phyloP scores from a whole-genome alignment of 2,797 vertebrate species.

The Rallus crepitans region DNA sequence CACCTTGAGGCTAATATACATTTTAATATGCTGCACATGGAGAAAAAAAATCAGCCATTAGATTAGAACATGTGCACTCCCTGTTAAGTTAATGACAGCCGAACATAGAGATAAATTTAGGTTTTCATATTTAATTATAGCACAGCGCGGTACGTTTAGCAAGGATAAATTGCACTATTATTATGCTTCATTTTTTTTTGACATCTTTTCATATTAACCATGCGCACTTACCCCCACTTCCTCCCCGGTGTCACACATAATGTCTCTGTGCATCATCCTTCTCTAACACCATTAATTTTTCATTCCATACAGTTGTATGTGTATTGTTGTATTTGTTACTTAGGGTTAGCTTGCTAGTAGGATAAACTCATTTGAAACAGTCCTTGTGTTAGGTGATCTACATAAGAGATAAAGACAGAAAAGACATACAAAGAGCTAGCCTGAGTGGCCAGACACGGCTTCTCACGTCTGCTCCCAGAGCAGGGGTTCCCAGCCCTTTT shows the following conservation, averaged over 20 bases:
- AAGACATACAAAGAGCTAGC: neutral
- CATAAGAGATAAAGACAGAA: neutral
- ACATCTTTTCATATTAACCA: slow-evolving; percentile 87
- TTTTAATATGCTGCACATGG: slow-evolving; percentile 91
- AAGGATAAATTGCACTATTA: slow-evolving; percentile 94
- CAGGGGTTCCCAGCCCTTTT: neutral
- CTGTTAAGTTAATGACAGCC: slow-evolving; percentile 95
- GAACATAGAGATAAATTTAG: slow-evolving; percentile 93
- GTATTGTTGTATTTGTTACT: slow-evolving; percentile 61
- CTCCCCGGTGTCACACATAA: slow-evolving; percentile 67
- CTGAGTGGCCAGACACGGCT: neutral
- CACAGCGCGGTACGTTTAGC: slow-evolving; percentile 87
- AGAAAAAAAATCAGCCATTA: slow-evolving; percentile 85
- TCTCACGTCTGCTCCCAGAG: neutral
- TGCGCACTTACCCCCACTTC: slow-evolving; percentile 74
- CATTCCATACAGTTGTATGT: slow-evolving; percentile 29
- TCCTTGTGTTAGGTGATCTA: neutral
- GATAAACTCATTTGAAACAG: slow-evolving; percentile 11
- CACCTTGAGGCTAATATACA: slow-evolving; percentile 91
- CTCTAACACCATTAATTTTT: slow-evolving; percentile 59
- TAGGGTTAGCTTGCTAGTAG: slow-evolving; percentile 37
- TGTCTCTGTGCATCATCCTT: slow-evolving; percentile 65
- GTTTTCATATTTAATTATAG: slow-evolving; percentile 99
- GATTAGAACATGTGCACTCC: slow-evolving; percentile 90
- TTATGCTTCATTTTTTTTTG: slow-evolving; percentile 88